Percentiles rank a stretch among this genome's conserved stretches.
phyloP scores from a whole-genome alignment of 2,888 invertebrate genomes.

The Cryptosula pallasiana region DNA sequence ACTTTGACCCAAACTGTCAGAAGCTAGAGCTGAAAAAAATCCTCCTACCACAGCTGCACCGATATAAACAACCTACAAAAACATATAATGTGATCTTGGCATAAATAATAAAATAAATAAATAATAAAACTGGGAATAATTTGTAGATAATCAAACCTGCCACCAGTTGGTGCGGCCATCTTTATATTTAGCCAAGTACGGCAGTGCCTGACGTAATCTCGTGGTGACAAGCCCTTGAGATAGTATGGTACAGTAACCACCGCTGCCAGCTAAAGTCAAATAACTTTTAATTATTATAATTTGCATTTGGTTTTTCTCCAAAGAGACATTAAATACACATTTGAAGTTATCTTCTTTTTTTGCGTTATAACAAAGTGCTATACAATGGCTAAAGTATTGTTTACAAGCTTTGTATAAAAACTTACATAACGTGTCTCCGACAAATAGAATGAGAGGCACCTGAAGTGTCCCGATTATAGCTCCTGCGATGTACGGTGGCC shows the following conservation, averaged over 20 bases:
- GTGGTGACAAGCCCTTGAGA: conserved; percentile 33
- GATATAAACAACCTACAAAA: conserved; percentile 40
- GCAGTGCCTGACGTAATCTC: conserved; percentile 29
- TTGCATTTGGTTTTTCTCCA: no score
- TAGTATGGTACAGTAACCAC: conserved; percentile 31
- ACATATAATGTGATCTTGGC: neutral
- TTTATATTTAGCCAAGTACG: conserved; percentile 30
- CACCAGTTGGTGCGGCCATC: conserved; percentile 34
- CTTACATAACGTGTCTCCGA: conserved; percentile 30
- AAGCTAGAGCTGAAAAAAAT: conserved; percentile 36
- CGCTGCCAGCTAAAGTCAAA: conserved; percentile 27
- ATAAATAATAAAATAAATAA: no score
- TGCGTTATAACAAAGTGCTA: no score
- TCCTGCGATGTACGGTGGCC: conserved; percentile 36
- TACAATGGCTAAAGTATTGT: no score
- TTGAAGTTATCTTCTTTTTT: no score
- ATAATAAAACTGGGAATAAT: no score
- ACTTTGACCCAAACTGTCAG: conserved; percentile 34
- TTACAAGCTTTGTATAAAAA: no score
- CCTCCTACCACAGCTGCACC: conserved; percentile 39
- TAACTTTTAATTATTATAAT: no score
- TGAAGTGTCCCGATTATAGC: conserved; percentile 33
- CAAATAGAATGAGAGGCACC: conserved; percentile 33
- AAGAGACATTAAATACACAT: no score
- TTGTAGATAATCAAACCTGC: no score